Percentiles rank a stretch among this genome's conserved stretches.
Conservation (phyloP, 2,888 invertebrate species). For the Coelopa pilipes region DNA sequence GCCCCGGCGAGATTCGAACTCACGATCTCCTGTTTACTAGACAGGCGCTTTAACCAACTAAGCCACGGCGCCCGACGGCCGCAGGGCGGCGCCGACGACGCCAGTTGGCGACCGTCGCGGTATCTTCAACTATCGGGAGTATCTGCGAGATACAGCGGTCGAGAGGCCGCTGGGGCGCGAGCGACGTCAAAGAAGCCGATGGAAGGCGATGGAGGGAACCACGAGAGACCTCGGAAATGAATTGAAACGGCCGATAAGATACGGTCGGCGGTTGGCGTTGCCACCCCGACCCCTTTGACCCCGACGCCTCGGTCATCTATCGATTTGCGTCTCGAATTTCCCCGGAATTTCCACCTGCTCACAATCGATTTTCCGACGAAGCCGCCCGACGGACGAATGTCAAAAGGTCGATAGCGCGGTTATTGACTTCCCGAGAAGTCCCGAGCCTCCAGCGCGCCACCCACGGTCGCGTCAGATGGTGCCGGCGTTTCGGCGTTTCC, state of each 20-base stretch:
- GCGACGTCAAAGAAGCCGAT: no score
- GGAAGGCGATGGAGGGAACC: no score
- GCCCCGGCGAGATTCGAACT: constrained; percentile 80
- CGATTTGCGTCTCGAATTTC: background rate
- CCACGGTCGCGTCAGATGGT: background rate
- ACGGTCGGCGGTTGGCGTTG: no score
- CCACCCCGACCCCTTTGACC: background rate
- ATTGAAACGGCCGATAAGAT: background rate
- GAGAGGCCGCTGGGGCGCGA: no score
- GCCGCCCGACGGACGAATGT: background rate
- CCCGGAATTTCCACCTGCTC: background rate
- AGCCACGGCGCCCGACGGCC: constrained; percentile 72
- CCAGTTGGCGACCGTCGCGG: no score
- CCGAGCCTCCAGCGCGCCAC: background rate
- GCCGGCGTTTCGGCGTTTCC: constrained; percentile 7
- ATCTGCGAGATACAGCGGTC: no score
- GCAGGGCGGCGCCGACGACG: background rate
- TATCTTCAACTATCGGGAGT: no score
- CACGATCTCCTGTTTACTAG: constrained; percentile 82
- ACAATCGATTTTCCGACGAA: constrained; percentile 13
- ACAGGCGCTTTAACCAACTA: constrained; percentile 80
- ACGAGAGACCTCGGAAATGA: no score
- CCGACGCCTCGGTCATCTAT: background rate
- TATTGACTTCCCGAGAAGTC: constrained; percentile 15
- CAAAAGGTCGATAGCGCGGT: constrained; percentile 29